phyloP scores from a whole-genome alignment of 2,113 vertebrate species.

The Xiphophorus couchianus region DNA sequence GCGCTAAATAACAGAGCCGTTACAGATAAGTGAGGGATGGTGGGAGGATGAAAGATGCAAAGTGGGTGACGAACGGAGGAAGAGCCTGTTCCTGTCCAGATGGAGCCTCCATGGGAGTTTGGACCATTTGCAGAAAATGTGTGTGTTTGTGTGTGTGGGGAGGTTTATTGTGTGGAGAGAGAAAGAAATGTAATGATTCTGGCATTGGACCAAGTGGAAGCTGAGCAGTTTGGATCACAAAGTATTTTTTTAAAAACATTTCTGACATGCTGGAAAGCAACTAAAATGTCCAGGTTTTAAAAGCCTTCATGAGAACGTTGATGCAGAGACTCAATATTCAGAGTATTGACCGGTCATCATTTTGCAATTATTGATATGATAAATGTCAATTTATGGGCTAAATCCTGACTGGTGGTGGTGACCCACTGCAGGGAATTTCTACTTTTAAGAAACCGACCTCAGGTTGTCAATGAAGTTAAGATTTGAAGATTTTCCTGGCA shows the following conservation, averaged over 20 bases:
- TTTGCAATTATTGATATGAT: background rate
- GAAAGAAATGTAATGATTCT: slow-evolving; percentile 23
- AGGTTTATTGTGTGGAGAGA: slow-evolving; percentile 12
- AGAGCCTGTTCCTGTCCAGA: slow-evolving; percentile 73
- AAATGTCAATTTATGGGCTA: background rate
- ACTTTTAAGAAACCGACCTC: no score
- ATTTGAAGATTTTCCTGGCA: background rate
- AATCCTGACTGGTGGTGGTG: background rate
- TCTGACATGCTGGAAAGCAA: background rate
- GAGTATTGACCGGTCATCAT: background rate
- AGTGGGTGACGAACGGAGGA: slow-evolving; percentile 61
- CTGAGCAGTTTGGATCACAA: slow-evolving; percentile 58
- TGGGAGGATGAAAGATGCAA: slow-evolving; percentile 29
- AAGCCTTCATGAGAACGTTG: background rate
- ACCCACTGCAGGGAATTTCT: no score
- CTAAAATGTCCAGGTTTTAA: background rate
- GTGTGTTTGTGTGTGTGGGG: slow-evolving; percentile 36
- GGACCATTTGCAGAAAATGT: slow-evolving; percentile 31
- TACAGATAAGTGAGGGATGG: slow-evolving; percentile 11
- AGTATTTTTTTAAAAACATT: background rate
- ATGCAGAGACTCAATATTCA: background rate
- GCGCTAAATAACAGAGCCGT: background rate
- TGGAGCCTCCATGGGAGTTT: slow-evolving; percentile 68
- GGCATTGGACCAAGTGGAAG: slow-evolving; percentile 48
- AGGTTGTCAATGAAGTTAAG: background rate